Conservation (phyloP, 2,113 vertebrate species). For the Peromyscus maniculatus region DNA sequence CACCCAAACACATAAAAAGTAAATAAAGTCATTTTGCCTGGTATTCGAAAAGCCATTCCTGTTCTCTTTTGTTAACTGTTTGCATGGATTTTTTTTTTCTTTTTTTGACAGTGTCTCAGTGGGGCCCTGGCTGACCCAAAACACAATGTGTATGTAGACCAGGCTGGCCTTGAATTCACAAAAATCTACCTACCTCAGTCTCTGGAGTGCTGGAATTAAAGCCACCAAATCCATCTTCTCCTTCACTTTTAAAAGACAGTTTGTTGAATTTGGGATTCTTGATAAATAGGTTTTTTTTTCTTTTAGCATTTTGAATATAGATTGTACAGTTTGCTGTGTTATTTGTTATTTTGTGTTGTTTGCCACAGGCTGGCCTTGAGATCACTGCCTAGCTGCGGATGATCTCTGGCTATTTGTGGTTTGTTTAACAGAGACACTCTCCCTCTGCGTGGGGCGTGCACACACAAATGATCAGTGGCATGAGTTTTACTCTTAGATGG, state of each 20-base stretch:
- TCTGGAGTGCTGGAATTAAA: neutral
- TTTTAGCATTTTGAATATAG: neutral
- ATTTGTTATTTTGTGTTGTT: neutral
- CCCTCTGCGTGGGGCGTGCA: neutral
- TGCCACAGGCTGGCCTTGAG: neutral
- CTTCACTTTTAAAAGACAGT: neutral
- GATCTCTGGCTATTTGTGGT: neutral
- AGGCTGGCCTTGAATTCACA: neutral
- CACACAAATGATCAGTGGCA: neutral
- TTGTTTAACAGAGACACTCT: neutral
- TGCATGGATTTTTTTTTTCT: neutral
- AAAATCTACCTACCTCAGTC: neutral
- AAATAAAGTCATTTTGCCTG: neutral
- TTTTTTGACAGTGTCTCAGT: neutral
- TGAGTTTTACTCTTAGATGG: constrained; percentile 17
- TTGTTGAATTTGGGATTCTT: neutral
- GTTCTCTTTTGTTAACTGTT: neutral
- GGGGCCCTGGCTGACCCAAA: neutral
- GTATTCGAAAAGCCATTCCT: neutral
- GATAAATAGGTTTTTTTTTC: neutral
- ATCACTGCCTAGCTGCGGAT: neutral
- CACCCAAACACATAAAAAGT: neutral
- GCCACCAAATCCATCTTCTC: neutral
- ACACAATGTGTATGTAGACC: neutral
- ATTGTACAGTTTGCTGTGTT: neutral